Evolutionary conservation across 2,113 vertebrate genomes (phyloP).

Genomic region (Centropus unirufus): DNA sequence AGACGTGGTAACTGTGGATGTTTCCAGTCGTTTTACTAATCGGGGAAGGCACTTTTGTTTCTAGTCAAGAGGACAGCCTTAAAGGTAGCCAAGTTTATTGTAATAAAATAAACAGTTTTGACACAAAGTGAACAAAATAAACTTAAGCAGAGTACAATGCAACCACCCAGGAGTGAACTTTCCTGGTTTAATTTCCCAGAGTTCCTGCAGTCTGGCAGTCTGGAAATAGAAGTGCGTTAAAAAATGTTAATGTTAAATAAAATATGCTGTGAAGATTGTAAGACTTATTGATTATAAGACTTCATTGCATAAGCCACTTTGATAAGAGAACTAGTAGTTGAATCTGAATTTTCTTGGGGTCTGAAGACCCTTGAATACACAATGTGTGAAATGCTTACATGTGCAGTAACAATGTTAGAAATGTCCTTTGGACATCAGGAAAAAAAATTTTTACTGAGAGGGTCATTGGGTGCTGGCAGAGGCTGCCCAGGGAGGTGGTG

Average conservation of each 20-base stretch:
- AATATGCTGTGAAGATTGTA: neutral
- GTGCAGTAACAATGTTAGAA: neutral
- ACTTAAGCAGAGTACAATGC: neutral
- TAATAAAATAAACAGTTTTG: conserved; percentile 15
- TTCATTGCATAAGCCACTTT: neutral
- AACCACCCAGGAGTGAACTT: neutral
- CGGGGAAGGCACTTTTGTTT: neutral
- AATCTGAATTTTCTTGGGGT: neutral
- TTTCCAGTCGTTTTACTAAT: neutral
- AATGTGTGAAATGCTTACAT: rapidly evolving
- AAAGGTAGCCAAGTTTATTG: neutral
- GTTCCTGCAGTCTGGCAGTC: neutral
- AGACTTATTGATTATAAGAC: neutral
- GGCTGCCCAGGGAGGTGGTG: no score
- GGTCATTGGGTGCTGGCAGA: no score
- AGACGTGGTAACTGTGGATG: neutral
- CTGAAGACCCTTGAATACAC: neutral
- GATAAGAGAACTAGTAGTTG: neutral
- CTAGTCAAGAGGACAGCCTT: neutral
- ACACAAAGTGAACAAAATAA: neutral
- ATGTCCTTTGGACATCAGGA: no score
- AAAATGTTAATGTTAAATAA: neutral
- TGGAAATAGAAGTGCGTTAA: neutral
- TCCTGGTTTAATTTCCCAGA: neutral
- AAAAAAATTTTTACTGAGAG: no score